Percentiles rank a stretch among this genome's conserved stretches.
Conservation (phyloP, 1,140 invertebrate species). For the Cydia splendana region DNA sequence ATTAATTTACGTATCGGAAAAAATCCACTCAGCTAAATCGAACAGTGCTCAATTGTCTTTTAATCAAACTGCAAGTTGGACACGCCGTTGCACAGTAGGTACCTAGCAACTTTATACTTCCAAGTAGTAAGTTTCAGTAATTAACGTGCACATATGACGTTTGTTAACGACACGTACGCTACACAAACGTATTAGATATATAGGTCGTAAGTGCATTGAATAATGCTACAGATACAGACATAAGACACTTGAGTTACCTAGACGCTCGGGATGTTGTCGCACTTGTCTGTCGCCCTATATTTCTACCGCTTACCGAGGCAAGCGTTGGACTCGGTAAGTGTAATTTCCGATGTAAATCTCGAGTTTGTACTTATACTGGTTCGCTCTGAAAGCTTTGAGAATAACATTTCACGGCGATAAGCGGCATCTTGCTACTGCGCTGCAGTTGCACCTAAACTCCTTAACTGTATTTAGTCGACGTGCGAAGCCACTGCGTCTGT, state of each 20-base stretch:
- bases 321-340: not conserved
- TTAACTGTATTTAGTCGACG: slow-evolving; percentile 23
- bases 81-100: not conserved
- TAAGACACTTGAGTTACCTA: not conserved
- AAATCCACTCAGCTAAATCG: slow-evolving; percentile 51
- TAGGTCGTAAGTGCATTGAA: not conserved
- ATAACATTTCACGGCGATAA: not conserved
- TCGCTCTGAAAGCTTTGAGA: not conserved
- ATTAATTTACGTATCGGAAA: slow-evolving; percentile 66
- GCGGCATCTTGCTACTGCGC: slow-evolving; percentile 15
- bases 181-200: not conserved
- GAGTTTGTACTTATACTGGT: not conserved
- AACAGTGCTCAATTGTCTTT: slow-evolving; percentile 46
- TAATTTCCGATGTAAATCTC: not conserved
- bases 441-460: slow-evolving; percentile 13
- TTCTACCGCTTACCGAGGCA: not conserved
- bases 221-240: not conserved
- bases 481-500: slow-evolving; percentile 15
- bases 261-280: not conserved
- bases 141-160: not conserved
- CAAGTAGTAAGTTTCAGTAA: not conserved
- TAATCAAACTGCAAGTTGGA: slow-evolving; percentile 47
- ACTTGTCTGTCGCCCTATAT: not conserved
- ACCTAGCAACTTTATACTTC: not conserved
- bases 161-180: not conserved